phyloP scores from a whole-genome alignment of 2,888 invertebrate species.

The Drosophila monieri region DNA sequence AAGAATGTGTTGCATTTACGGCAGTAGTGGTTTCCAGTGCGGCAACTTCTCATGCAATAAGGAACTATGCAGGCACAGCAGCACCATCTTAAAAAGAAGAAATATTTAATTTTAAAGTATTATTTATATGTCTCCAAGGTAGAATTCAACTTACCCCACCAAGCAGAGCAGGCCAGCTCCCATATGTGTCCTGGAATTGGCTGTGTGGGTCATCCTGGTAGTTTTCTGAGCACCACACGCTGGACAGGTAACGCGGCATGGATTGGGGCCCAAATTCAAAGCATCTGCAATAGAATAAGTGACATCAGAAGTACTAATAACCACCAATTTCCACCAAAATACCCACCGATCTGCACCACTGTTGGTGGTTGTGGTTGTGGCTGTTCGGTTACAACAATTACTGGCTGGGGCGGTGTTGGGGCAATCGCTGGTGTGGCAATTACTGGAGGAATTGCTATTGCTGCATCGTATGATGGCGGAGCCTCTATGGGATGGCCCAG shows the following conservation, averaged over 20 bases:
- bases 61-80: conserved; percentile 82
- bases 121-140: background rate
- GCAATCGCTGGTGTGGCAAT: conserved; percentile 36
- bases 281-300: conserved; percentile 37
- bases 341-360: conserved; percentile 21
- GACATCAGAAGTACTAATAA: conserved; percentile 11
- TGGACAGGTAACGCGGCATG: conserved; percentile 79
- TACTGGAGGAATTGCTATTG: conserved; percentile 53
- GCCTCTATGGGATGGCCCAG: conserved; percentile 67
- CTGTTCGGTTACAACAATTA: conserved; percentile 39
- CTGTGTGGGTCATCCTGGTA: conserved; percentile 80
- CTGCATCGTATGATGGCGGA: conserved; percentile 81
- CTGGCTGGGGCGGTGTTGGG: conserved; percentile 35
- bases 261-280: conserved; percentile 77
- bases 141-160: conserved; percentile 71
- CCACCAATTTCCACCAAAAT: background rate
- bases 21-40: conserved; percentile 82
- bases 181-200: conserved; percentile 80
- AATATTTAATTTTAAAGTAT: background rate
- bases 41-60: conserved; percentile 83
- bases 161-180: conserved; percentile 79
- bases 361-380: conserved; percentile 35
- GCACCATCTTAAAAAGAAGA: conserved; percentile 74
- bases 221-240: conserved; percentile 79
- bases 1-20: conserved; percentile 81